Conservation (phyloP, 2,888 invertebrate genomes). For the Drosophila leonis region DNA sequence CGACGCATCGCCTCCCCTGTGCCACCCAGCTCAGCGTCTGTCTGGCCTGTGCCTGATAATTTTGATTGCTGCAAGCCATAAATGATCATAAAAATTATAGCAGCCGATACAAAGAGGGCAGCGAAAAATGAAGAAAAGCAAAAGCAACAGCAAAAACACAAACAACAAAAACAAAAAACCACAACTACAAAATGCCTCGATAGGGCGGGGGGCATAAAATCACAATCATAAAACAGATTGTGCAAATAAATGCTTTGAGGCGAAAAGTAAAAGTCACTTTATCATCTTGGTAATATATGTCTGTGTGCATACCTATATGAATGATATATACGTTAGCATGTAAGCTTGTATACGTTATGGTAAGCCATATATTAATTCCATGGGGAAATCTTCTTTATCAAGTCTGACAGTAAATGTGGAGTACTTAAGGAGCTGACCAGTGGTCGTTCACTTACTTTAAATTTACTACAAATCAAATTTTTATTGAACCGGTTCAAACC, state of each 20-base stretch:
- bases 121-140: conserved; percentile 23
- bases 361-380: neutral
- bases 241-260: conserved; percentile 57
- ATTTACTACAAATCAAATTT: conserved; percentile 1
- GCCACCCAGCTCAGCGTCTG: conserved; percentile 43
- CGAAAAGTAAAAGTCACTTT: conserved; percentile 70
- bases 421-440: neutral
- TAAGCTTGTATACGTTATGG: neutral
- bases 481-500: no score
- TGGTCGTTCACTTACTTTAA: neutral
- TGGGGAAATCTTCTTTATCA: conserved; percentile 4
- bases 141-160: neutral
- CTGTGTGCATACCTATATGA: neutral
- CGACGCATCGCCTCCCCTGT: conserved; percentile 30
- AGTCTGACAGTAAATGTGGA: conserved; percentile 3
- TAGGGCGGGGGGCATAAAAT: conserved; percentile 24
- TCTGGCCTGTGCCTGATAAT: conserved; percentile 70
- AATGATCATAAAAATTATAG: conserved; percentile 82
- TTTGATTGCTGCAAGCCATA: conserved; percentile 79
- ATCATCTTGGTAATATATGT: conserved; percentile 42
- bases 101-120: conserved; percentile 65
- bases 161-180: conserved; percentile 14
- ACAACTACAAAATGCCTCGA: conserved; percentile 20
- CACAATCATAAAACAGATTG: conserved; percentile 58
- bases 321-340: neutral